A percentile compares a stretch with the other conserved stretches of the same genome.
These are phyloP conservation scores for Platycnemis pennipes DNA, from an alignment of 2,888 invertebrate species.

Conservation along the genomic window DNA sequence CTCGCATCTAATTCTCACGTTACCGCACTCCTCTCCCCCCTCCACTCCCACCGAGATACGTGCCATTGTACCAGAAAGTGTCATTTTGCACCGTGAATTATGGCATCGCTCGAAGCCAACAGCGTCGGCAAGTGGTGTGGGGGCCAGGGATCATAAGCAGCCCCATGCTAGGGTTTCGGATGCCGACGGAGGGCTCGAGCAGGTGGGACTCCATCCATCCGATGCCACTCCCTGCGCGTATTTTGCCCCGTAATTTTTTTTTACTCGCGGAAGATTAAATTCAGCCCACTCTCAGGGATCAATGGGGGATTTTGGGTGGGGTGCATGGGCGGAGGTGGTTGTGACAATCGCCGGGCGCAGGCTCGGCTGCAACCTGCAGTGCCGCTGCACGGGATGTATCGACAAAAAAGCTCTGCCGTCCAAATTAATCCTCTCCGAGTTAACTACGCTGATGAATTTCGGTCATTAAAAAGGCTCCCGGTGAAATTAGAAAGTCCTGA, in stretches of 20 bases:
- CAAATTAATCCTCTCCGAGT: neutral
- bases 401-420: neutral
- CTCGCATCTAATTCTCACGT: conserved; percentile 17
- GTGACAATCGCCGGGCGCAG: conserved; percentile 14
- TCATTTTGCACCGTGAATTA: neutral
- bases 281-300: neutral
- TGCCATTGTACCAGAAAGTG: conserved; percentile 24
- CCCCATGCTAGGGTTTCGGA: neutral
- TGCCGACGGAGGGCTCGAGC: neutral
- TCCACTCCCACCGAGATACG: neutral
- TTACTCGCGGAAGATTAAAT: neutral
- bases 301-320: neutral
- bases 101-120: neutral
- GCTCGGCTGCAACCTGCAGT: conserved; percentile 30
- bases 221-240: neutral
- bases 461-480: too few species aligned
- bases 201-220: neutral
- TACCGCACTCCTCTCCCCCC: neutral
- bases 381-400: neutral
- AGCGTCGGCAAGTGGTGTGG: neutral
- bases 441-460: too few species aligned
- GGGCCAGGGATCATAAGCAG: neutral
- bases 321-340: neutral
- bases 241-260: neutral
- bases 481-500: too few species aligned